Conservation (phyloP, 92 coral and sea anemone genomes). For the Bergia puertoricense region DNA sequence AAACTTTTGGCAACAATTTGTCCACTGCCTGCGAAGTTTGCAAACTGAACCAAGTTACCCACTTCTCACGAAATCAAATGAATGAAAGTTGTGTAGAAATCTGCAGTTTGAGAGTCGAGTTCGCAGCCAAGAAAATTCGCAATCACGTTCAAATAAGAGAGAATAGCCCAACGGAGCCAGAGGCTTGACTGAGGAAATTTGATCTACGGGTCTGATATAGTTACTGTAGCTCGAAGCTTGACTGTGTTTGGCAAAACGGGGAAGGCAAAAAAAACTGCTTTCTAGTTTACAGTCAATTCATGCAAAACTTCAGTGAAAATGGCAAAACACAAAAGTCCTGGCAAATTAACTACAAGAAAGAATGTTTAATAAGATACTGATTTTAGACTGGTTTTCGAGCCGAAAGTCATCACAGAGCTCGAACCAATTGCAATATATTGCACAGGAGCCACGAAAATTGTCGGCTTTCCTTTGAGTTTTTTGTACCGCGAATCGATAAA, state of each 20-base stretch:
- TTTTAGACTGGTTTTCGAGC: constrained; percentile 22
- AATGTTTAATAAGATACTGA: constrained; percentile 10
- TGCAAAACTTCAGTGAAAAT: constrained; percentile 11
- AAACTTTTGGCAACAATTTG: background rate
- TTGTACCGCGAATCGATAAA: constrained; percentile 91
- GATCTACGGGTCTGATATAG: constrained; percentile 39
- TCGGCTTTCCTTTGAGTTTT: constrained; percentile 88
- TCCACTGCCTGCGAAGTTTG: constrained; percentile 21
- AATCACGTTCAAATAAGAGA: background rate
- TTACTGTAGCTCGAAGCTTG: constrained; percentile 27
- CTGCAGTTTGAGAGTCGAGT: background rate
- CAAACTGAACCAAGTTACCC: background rate
- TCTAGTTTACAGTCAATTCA: constrained; percentile 20
- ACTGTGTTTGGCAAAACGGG: background rate
- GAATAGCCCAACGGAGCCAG: background rate
- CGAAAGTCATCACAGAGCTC: constrained; percentile 42
- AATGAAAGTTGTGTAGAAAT: constrained; percentile 26
- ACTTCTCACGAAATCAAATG: constrained; percentile 8
- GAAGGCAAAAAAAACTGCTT: constrained; percentile 17
- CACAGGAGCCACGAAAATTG: constrained; percentile 71
- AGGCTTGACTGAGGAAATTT: constrained; percentile 11
- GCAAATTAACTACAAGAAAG: constrained; percentile 18
- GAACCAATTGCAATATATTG: constrained; percentile 58
- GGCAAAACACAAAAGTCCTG: constrained; percentile 15
- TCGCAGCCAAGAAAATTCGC: background rate